Conservation (phyloP, 2,797 vertebrate genomes). For the Vipera ursinii region DNA sequence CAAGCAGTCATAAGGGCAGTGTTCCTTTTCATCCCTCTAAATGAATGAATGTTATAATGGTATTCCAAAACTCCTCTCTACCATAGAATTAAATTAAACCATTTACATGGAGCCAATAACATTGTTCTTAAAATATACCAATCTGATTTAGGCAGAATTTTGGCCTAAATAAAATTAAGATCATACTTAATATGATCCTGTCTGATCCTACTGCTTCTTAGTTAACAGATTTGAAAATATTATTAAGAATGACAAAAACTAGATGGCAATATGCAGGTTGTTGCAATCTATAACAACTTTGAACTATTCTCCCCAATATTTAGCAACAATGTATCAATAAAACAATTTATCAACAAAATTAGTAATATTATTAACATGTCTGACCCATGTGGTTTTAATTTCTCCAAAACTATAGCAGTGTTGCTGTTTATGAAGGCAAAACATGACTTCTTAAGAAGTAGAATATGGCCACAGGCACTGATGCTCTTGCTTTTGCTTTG, state of each 20-base stretch:
- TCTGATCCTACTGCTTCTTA: not conserved
- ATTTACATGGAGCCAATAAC: not conserved
- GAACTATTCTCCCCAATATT: not conserved
- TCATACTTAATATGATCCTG: not conserved
- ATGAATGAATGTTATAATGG: not conserved
- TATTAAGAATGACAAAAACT: not conserved
- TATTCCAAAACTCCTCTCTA: not conserved
- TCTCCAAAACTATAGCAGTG: conserved; percentile 30
- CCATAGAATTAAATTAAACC: not conserved
- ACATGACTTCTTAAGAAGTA: conserved; percentile 47
- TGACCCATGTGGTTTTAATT: conserved; percentile 37
- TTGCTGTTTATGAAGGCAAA: conserved; percentile 35
- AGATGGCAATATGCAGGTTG: not conserved
- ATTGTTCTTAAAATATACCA: not conserved
- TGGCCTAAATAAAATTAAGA: not conserved
- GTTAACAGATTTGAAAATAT: too few relatives aligned
- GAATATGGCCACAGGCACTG: conserved; percentile 46
- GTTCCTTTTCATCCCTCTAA: not conserved
- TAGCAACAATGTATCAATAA: conserved; percentile 40
- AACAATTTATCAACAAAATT: not conserved
- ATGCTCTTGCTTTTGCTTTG: conserved; percentile 10
- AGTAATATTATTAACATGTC: conserved; percentile 32
- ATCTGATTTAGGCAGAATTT: not conserved
- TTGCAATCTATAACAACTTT: not conserved
- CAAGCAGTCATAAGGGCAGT: not conserved